Evolutionary conservation across 23 tunicate species (phyloP), one percentile per base, ranked within the genome.

Genomic region (Trididemnum miniatum): DNA sequence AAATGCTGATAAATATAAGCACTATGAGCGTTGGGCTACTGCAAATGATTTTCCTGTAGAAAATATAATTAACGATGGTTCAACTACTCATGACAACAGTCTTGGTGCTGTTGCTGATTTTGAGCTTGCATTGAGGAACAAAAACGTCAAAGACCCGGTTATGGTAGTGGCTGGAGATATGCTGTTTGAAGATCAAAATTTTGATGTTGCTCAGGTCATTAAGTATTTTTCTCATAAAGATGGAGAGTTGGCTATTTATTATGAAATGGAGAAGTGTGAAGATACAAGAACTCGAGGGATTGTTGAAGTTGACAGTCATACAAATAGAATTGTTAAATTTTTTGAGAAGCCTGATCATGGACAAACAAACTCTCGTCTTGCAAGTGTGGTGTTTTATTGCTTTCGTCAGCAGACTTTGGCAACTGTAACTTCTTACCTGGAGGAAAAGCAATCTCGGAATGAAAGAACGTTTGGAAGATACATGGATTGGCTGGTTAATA

Each of bases 11-110:
- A 94, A 94, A 74, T 92, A 92, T 80, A 87, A 87, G 65, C 90
- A 94, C 59, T 94, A 71, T 81, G 98, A 94, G 34, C 60, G 98
- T 40, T 94, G 98, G 98, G 98, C 98, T 2, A 94, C 98, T n/a
- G 98, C 98, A 1, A 94, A 94, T 81, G 95, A 94, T 59, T 94
- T 94, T 89, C 98, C 98, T n/a, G 98, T 94, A 0, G 87, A 77
- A 73, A 94, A 94, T 80, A 94, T 94, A 7, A 85, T 94, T 0
- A 94, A 94, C 76, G 98, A 94, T 83, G 98, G 98, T 22, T 76
- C 94, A 18, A 94, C 98, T 32, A 88, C 98, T 0, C 22, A 33
- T 59, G 87, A 77, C 36, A 94, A 79, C 20, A 81, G 83, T 60
- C 81, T 94, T 31, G 98, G 98, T 2, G 80, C 98, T 35, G 98